A percentile compares a stretch with the other conserved stretches of the same genome.
Evolutionary conservation across 2,113 vertebrate species (phyloP).

Genomic region (Nycticebus coucang): DNA sequence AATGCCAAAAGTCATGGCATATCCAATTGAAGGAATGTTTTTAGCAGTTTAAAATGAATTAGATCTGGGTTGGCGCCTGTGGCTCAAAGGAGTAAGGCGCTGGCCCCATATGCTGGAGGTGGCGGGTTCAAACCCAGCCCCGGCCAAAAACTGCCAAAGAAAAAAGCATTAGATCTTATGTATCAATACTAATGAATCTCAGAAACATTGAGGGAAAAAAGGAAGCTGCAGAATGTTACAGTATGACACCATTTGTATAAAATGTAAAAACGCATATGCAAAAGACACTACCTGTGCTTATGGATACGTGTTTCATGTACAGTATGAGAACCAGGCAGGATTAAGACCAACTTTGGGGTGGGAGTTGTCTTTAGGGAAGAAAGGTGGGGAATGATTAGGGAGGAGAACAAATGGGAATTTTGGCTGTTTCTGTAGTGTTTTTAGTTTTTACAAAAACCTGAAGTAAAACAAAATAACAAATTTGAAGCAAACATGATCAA

Average conservation of each 20-base stretch:
- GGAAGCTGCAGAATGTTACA: background rate
- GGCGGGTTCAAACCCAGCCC: too few relatives aligned
- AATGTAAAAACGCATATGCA: background rate
- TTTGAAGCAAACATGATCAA: background rate
- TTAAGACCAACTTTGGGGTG: background rate
- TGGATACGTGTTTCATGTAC: background rate
- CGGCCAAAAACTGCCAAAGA: too few relatives aligned
- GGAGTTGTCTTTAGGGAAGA: background rate
- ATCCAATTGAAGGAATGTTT: background rate
- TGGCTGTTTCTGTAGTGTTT: background rate
- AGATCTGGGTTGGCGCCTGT: background rate
- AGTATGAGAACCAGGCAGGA: background rate
- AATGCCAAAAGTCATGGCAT: background rate
- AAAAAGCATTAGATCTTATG: background rate
- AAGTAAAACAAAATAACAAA: background rate
- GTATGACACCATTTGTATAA: background rate
- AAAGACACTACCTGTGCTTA: background rate
- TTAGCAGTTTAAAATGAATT: slow-evolving; percentile 32
- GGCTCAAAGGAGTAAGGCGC: too few relatives aligned
- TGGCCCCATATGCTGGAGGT: too few relatives aligned
- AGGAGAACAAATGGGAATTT: background rate
- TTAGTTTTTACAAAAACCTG: background rate
- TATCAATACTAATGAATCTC: slow-evolving; percentile 13
- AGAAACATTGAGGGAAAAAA: slow-evolving; percentile 21
- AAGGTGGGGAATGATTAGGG: background rate